phyloP scores from a whole-genome alignment of 64 coral and sea anemone genomes.

The Acropora yongei region DNA sequence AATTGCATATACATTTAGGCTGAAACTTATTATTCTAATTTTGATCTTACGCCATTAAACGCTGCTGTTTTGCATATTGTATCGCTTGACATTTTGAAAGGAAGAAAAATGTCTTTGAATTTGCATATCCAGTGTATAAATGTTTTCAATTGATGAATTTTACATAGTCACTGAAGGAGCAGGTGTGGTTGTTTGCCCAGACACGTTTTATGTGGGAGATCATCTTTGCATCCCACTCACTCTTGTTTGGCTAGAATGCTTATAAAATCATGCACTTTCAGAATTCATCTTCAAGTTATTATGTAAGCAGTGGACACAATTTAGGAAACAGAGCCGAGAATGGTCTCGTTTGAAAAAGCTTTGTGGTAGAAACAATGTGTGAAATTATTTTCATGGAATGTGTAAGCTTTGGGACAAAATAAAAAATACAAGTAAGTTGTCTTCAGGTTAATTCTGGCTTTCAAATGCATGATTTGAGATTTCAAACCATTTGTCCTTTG shows the following conservation, averaged over 20 bases:
- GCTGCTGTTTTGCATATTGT: constrained; percentile 9
- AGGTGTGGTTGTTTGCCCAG: too few species aligned
- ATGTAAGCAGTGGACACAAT: background rate
- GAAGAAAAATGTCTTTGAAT: background rate
- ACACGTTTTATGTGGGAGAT: too few species aligned
- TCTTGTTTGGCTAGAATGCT: too few species aligned
- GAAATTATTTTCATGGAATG: background rate
- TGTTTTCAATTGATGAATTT: too few species aligned
- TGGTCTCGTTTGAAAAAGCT: background rate
- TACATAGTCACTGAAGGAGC: too few species aligned
- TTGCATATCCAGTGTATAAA: background rate
- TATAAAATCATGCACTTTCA: too few species aligned
- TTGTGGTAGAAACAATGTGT: background rate
- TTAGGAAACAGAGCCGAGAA: background rate
- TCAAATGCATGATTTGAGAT: background rate
- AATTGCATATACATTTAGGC: too few species aligned
- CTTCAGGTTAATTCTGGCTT: background rate
- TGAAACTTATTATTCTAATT: background rate
- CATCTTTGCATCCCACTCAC: background rate
- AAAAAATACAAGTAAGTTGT: constrained; percentile 19
- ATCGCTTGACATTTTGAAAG: background rate
- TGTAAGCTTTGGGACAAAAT: constrained; percentile 14
- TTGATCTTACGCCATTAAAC: background rate
- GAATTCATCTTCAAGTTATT: background rate
- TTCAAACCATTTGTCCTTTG: background rate